Evolutionary conservation across 1,140 invertebrate genomes (phyloP).

Genomic region (Paramacrobiotus metropolitanus): DNA sequence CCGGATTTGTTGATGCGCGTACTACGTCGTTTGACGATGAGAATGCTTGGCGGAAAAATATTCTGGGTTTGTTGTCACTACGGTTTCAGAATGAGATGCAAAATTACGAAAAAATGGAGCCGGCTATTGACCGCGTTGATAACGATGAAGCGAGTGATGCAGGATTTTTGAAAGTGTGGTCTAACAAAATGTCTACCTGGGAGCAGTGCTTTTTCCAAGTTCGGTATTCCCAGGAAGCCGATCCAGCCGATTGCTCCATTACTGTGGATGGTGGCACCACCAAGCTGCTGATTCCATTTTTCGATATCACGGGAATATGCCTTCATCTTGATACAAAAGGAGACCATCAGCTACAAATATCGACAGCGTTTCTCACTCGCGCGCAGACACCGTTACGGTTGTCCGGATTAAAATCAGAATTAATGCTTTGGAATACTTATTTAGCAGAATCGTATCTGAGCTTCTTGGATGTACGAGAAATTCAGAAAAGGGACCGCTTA

Average conservation of each 20-base stretch:
- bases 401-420: not conserved
- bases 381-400: not conserved
- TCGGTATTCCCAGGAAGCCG: too few species aligned
- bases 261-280: too few species aligned
- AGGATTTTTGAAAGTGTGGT: not conserved
- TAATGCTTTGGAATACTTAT: not conserved
- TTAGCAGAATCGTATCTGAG: not conserved
- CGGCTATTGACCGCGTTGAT: not conserved
- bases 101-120: not conserved
- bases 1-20: not conserved
- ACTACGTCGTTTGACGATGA: not conserved
- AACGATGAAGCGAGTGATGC: not conserved
- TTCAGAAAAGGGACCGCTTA: not conserved
- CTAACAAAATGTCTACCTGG: not conserved
- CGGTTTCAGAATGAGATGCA: not conserved
- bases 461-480: not conserved
- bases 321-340: not conserved
- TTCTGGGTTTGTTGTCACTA: not conserved
- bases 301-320: not conserved
- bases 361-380: not conserved
- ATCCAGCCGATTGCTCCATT: too few species aligned
- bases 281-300: too few species aligned
- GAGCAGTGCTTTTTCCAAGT: too few species aligned
- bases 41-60: not conserved
- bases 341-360: not conserved